Evolutionary conservation across 2,113 vertebrate genomes (phyloP).

Genomic region (Pomatorhinus ruficollis): DNA sequence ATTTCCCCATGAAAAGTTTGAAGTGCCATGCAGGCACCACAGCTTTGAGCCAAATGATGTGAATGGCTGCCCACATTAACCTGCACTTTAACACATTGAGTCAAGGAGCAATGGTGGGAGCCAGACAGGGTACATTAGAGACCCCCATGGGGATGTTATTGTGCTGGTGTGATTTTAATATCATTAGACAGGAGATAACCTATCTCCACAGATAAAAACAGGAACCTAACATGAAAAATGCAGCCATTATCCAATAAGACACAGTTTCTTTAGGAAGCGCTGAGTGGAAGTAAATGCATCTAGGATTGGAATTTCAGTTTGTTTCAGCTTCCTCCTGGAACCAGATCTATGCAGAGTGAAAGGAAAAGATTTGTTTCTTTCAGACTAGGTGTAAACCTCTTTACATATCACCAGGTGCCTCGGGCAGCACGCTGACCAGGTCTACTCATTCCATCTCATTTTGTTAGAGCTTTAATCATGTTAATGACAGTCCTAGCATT

Average conservation of each 20-base stretch:
- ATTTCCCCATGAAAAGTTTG: neutral
- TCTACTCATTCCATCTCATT: neutral
- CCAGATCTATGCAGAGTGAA: neutral
- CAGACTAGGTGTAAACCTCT: neutral
- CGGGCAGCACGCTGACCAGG: neutral
- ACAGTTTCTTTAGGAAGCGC: neutral
- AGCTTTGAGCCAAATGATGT: neutral
- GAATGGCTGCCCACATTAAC: neutral
- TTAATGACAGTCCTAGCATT: slow-evolving; percentile 23
- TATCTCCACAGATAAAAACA: neutral
- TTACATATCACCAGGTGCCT: neutral
- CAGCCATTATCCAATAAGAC: neutral
- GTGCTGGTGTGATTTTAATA: slow-evolving; percentile 11
- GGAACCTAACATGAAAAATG: slow-evolving; percentile 13
- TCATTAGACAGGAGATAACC: neutral
- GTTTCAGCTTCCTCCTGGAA: neutral
- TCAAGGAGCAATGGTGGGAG: neutral
- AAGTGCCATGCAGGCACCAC: neutral
- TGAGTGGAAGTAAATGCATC: neutral
- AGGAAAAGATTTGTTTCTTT: slow-evolving; percentile 14
- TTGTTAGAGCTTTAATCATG: neutral
- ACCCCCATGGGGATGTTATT: neutral
- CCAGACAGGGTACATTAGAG: neutral
- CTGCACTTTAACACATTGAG: neutral
- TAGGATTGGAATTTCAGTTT: slow-evolving; percentile 5